Base-by-base conservation (phyloP, 2,888 invertebrate species). In the Odontothrips loti region DNA sequence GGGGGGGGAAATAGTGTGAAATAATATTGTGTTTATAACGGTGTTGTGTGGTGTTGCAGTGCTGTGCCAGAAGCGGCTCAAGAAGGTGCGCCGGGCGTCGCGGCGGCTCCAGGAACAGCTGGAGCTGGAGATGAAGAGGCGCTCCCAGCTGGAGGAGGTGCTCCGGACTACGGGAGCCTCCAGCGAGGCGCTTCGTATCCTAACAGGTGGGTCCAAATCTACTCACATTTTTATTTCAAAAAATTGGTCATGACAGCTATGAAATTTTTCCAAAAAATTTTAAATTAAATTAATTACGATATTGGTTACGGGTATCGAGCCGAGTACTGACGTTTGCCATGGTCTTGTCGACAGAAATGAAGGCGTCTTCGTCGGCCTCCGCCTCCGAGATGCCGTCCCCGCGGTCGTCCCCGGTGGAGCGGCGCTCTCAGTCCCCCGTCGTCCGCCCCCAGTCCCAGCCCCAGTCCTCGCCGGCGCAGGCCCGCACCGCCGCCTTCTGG, bases 51-150 rank as follows among this genome's bases (percentile, higher is more conserved):
- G 86, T 85, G 84, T 90, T 90, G 29, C 92, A 97, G 97, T 94
- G 83, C 90, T 94, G 87, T 95, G 95, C 88, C 96, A 96, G 88
- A 96, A 96, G 87, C 92, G 96, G 83, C 91, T 96, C 89, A 94
- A 96, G 90, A 94, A 95, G 86, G 97, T 97, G 87, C 91, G 94
- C 84, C 93, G 95, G 87, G 92, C 93, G 83, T 91, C 96, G 85
- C 92, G 94, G 86, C 92, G 94, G 85, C 90, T 96, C 82, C 96
- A 96, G 86, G 95, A 96, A 84, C 95, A 96, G 86, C 88, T 96
- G 83, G 95, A 95, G 84, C 87, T 91, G 85, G 96, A 96, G 87
- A 90, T 93, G 85, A 95, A 95, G 87, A 90, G 94, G 88, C 91
- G 94, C 86, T 90, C 91, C 84, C 94, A 95, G 86, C 90, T 94